Conservation (phyloP, 2,113 vertebrate genomes). For the Suricata suricatta region DNA sequence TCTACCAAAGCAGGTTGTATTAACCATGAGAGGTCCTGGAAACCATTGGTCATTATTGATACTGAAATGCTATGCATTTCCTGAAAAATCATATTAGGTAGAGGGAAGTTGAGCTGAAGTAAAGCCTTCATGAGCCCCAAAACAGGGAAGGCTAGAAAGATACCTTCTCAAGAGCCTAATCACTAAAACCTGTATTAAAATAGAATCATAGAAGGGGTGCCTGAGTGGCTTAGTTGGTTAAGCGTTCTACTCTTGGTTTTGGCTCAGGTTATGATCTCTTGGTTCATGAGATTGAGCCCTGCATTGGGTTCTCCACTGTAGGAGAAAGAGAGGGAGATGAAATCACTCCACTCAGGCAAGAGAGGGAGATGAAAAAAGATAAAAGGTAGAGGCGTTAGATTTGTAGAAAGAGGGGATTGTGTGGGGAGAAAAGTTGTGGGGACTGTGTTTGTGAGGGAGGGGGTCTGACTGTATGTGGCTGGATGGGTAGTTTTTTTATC, state of each 20-base stretch:
- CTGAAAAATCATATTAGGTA: background rate
- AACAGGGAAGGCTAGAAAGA: background rate
- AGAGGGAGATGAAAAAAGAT: background rate
- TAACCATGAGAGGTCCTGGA: background rate
- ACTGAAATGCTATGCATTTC: slow-evolving; percentile 11
- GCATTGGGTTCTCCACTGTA: background rate
- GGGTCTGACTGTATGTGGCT: background rate
- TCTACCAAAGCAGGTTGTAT: background rate
- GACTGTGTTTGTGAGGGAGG: background rate
- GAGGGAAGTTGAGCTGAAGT: background rate
- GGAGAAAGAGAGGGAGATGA: background rate
- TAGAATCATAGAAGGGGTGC: no score
- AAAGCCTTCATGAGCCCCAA: background rate
- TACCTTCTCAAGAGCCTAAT: background rate
- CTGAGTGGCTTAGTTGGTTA: no score
- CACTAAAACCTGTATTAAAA: background rate
- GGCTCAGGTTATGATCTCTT: no score
- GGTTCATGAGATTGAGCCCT: no score
- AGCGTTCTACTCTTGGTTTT: no score
- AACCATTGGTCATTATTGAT: background rate
- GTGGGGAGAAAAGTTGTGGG: background rate
- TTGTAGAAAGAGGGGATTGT: background rate
- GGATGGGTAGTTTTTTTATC: background rate
- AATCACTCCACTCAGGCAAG: background rate
- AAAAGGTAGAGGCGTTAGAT: background rate